A percentile compares a stretch with the other conserved stretches of the same genome.
Conservation (phyloP, 2,113 vertebrate genomes). For the Numida meleagris region DNA sequence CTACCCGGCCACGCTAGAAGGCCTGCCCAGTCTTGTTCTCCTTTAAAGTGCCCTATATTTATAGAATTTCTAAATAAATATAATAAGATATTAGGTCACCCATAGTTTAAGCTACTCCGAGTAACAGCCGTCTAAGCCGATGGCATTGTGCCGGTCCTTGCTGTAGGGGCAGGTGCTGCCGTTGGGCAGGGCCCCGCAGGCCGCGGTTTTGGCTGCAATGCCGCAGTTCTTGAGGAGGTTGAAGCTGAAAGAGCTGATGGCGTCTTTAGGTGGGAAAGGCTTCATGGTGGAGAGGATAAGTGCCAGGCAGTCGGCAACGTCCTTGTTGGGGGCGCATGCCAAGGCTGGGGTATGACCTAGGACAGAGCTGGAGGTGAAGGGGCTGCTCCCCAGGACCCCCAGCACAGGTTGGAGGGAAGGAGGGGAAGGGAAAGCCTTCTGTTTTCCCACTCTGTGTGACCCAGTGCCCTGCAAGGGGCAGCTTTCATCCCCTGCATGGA, state of each 20-base stretch:
- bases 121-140: constrained; percentile 92
- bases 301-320: constrained; percentile 96
- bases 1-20: neutral
- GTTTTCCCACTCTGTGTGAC: neutral
- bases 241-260: constrained; percentile 87
- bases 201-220: constrained; percentile 84
- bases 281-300: constrained; percentile 99
- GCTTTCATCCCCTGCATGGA: fast-evolving
- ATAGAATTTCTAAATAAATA: constrained; percentile 87
- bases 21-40: constrained; percentile 82
- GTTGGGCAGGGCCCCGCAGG: constrained; percentile 81
- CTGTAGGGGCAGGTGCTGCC: constrained; percentile 79
- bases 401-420: no score
- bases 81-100: constrained; percentile 81
- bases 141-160: constrained; percentile 82
- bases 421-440: neutral
- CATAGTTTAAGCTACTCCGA: constrained; percentile 82
- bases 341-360: constrained; percentile 93
- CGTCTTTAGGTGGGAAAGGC: constrained; percentile 93
- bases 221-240: constrained; percentile 94
- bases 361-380: neutral
- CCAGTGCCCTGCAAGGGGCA: neutral
- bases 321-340: constrained; percentile 97
- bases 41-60: constrained; percentile 86
- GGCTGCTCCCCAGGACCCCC: neutral